Percentiles rank a stretch among this genome's conserved stretches.
Conservation (phyloP, 1,140 invertebrate genomes). For the Pseudomyrmex gracilis region DNA sequence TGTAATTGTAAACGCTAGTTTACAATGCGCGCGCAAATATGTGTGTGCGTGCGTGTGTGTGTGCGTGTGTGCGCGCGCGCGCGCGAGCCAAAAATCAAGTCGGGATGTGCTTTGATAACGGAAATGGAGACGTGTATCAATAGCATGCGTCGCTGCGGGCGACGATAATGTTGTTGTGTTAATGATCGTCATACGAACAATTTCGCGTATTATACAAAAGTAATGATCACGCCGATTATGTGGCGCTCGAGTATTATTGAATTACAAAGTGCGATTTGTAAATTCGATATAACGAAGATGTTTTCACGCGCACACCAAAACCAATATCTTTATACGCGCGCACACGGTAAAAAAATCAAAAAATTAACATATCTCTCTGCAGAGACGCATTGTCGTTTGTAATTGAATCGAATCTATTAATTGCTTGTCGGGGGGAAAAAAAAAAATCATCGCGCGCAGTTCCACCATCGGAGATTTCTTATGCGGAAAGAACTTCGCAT, state of each 20-base stretch:
- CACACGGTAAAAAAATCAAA: too few relatives aligned
- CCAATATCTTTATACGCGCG: not conserved
- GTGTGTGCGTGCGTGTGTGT: not conserved
- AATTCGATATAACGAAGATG: constrained; percentile 4
- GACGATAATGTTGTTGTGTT: not conserved
- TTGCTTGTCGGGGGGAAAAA: too few relatives aligned
- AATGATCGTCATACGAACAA: constrained; percentile 6
- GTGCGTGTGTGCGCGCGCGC: not conserved
- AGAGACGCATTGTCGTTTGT: too few relatives aligned
- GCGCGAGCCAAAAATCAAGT: constrained; percentile 15
- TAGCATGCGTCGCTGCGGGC: not conserved
- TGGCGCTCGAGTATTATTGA: not conserved
- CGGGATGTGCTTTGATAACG: constrained; percentile 40
- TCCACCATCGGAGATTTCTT: not conserved
- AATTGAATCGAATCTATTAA: too few relatives aligned
- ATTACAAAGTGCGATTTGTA: not conserved
- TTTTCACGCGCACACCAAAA: not conserved
- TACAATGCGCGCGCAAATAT: not conserved
- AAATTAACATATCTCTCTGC: too few relatives aligned
- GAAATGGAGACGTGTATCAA: not conserved
- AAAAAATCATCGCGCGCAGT: too few relatives aligned
- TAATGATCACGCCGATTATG: not conserved
- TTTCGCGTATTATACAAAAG: not conserved
- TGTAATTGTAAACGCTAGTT: constrained; percentile 65
- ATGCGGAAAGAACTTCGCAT: not conserved